Evolutionary conservation across 1,140 invertebrate genomes (phyloP).

Genomic region (Piezodorus guildinii): DNA sequence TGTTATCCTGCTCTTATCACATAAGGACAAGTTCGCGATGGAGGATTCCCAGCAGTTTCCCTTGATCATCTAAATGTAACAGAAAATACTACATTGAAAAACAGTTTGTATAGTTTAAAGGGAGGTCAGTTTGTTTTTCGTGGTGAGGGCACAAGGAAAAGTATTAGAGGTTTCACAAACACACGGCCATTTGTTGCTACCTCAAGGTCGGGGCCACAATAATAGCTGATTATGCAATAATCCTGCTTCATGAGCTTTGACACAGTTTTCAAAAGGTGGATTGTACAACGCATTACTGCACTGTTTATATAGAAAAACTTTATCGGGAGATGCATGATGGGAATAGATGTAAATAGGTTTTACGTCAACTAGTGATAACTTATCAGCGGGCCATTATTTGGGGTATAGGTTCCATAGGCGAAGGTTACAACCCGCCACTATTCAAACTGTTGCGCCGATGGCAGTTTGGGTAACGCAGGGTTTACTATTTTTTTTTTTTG

Average conservation of each 20-base stretch:
- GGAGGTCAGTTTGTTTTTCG: background rate
- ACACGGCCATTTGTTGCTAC: conserved; percentile 11
- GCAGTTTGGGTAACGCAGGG: too few species aligned
- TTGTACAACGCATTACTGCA: too few species aligned
- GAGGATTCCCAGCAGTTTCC: too few species aligned
- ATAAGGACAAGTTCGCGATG: too few species aligned
- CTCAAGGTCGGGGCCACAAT: conserved; percentile 14
- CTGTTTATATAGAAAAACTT: background rate
- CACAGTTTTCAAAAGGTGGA: conserved; percentile 1
- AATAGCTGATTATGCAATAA: conserved; percentile 15
- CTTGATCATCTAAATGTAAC: too few species aligned
- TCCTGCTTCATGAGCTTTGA: conserved; percentile 9
- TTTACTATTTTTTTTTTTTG: too few species aligned
- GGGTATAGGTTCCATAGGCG: background rate
- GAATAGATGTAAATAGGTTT: background rate
- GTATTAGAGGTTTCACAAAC: conserved; percentile 12
- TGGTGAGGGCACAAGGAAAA: background rate
- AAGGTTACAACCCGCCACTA: background rate
- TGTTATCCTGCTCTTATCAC: too few species aligned
- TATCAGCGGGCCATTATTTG: background rate
- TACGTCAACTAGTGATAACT: background rate
- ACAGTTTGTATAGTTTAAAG: too few species aligned
- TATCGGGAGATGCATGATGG: background rate
- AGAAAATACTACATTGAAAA: too few species aligned
- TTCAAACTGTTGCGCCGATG: too few species aligned